A percentile compares a stretch with the other conserved stretches of the same genome.
These are phyloP conservation scores for Meteorus cinctellus DNA, from an alignment of 2,888 invertebrate species.

Conservation along the genomic window DNA sequence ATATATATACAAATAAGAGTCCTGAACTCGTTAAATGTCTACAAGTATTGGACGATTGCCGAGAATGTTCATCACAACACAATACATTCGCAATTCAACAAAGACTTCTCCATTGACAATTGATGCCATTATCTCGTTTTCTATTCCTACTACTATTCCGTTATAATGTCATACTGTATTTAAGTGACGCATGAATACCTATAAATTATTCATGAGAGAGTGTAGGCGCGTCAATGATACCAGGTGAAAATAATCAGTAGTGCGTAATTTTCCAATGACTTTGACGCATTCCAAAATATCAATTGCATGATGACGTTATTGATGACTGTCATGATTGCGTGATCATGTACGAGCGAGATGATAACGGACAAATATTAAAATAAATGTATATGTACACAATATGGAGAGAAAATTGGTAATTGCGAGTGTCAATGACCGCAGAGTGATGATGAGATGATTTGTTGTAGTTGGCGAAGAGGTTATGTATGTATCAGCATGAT, in stretches of 20 bases:
- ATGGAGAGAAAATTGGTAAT: background rate
- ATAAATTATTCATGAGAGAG: slow-evolving; percentile 31
- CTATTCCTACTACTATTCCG: slow-evolving; percentile 5
- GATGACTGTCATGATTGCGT: background rate
- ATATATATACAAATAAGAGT: background rate
- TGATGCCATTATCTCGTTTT: slow-evolving; percentile 6
- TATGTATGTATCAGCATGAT: background rate
- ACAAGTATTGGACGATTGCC: background rate
- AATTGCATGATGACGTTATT: slow-evolving; percentile 22
- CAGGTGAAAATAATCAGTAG: slow-evolving; percentile 27
- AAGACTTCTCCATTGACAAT: slow-evolving; percentile 7
- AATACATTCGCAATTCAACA: slow-evolving; percentile 14
- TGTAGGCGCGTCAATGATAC: slow-evolving; percentile 16
- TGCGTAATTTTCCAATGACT: slow-evolving; percentile 24
- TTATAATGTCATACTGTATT: background rate
- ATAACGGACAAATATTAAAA: background rate
- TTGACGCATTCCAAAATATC: slow-evolving; percentile 39
- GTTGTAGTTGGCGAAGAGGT: background rate
- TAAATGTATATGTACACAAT: background rate
- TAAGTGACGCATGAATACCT: slow-evolving; percentile 16
- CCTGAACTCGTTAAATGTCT: slow-evolving; percentile 4
- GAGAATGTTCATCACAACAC: slow-evolving; percentile 6
- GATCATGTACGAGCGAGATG: background rate
- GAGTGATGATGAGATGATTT: slow-evolving; percentile 27
- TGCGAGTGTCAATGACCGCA: slow-evolving; percentile 32